Conservation (phyloP, 1,140 invertebrate genomes). For the Drosophila cardini region DNA sequence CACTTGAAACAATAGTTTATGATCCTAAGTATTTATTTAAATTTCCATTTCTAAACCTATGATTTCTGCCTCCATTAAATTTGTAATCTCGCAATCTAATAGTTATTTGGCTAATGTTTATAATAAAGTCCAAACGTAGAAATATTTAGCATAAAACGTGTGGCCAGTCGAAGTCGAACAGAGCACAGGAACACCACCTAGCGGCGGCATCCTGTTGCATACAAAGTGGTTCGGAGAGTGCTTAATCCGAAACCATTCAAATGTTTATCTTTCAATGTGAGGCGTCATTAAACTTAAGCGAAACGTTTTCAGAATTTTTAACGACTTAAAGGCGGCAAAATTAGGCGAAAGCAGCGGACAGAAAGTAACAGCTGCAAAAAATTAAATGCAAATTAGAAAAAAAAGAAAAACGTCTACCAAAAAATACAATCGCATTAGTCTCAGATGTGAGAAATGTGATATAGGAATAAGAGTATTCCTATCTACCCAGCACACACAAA, state of each 20-base stretch:
- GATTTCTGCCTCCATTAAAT: background rate
- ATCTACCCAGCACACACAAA: slow-evolving; percentile 29
- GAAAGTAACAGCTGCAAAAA: slow-evolving; percentile 79
- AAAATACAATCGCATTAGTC: slow-evolving; percentile 83
- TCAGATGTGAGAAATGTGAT: slow-evolving; percentile 84
- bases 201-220: slow-evolving; percentile 69
- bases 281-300: slow-evolving; percentile 72
- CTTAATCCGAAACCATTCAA: slow-evolving; percentile 55
- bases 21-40: background rate
- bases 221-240: slow-evolving; percentile 38
- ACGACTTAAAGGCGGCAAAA: slow-evolving; percentile 68
- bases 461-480: slow-evolving; percentile 63
- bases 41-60: background rate
- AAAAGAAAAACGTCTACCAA: slow-evolving; percentile 57
- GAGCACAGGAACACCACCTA: slow-evolving; percentile 16
- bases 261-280: slow-evolving; percentile 77
- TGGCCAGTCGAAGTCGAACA: background rate
- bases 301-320: slow-evolving; percentile 74
- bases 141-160: background rate
- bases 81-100: background rate
- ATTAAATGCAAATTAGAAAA: slow-evolving; percentile 84
- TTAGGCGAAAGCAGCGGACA: slow-evolving; percentile 32
- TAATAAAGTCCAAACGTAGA: slow-evolving; percentile 7
- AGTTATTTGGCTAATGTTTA: background rate
- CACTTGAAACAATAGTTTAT: background rate